Evolutionary conservation across 2,113 vertebrate genomes (phyloP).

Genomic region (Rhinolophus sinicus): DNA sequence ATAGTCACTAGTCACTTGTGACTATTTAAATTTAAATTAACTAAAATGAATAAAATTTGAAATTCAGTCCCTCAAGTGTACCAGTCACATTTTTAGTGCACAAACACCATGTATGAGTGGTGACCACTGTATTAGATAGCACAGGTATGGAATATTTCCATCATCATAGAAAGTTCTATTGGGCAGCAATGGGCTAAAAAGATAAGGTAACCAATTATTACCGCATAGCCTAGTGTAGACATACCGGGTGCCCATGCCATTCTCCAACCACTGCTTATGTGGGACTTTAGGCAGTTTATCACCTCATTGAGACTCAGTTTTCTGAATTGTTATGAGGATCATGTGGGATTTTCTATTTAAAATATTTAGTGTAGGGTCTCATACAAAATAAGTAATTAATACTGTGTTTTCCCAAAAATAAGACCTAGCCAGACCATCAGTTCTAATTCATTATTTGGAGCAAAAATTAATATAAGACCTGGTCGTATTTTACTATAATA

Average conservation of each 20-base stretch:
- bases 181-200: neutral
- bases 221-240: neutral
- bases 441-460: too few relatives aligned
- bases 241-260: neutral
- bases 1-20: neutral
- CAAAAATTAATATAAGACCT: too few relatives aligned
- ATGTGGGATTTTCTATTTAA: neutral
- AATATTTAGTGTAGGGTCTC: neutral
- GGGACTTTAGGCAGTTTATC: neutral
- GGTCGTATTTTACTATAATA: too few relatives aligned
- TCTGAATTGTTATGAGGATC: neutral
- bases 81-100: neutral
- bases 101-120: neutral
- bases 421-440: too few relatives aligned
- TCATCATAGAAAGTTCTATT: neutral
- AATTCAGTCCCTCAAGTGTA: neutral
- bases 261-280: neutral
- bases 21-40: slow-evolving; percentile 11
- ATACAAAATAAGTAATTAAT: neutral
- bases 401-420: too few relatives aligned
- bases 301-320: neutral
- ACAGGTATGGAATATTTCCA: neutral
- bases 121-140: neutral
- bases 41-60: slow-evolving; percentile 15
- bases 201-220: neutral